Evolutionary conservation across 2,797 vertebrate species (phyloP).

Genomic region (Chaunax sp.): DNA sequence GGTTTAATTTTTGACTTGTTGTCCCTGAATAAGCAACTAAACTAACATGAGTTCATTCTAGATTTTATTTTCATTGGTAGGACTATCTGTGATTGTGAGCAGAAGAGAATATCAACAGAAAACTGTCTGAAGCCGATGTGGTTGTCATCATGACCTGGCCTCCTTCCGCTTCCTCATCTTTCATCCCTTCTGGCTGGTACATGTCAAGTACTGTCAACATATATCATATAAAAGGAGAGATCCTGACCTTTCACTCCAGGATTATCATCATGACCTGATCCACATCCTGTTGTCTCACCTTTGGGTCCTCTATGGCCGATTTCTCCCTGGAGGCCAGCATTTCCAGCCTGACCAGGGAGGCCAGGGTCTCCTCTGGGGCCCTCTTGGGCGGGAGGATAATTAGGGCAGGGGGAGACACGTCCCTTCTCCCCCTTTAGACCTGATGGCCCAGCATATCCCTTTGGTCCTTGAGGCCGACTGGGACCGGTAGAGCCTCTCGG

Average conservation of each 20-base stretch:
- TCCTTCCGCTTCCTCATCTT: too few relatives aligned
- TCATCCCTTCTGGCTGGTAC: too few relatives aligned
- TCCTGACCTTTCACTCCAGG: too few relatives aligned
- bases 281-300: constrained; percentile 61
- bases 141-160: too few relatives aligned
- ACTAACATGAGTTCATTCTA: neutral
- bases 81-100: too few relatives aligned
- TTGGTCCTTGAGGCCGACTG: constrained; percentile 49
- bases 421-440: constrained; percentile 77
- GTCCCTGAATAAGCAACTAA: neutral
- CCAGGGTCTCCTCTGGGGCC: constrained; percentile 62
- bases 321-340: constrained; percentile 53
- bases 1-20: neutral
- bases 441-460: constrained; percentile 42
- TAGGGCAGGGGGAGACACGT: neutral
- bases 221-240: too few relatives aligned
- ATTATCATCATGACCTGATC: neutral
- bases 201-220: too few relatives aligned
- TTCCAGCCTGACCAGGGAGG: constrained; percentile 58
- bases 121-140: too few relatives aligned
- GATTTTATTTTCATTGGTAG: too few relatives aligned
- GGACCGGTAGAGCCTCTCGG: constrained; percentile 51
- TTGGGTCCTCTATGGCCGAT: constrained; percentile 47
- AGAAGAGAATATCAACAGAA: too few relatives aligned
- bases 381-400: rapidly evolving